Conservation (phyloP, 1,140 invertebrate species). For the Drosophila bocqueti region DNA sequence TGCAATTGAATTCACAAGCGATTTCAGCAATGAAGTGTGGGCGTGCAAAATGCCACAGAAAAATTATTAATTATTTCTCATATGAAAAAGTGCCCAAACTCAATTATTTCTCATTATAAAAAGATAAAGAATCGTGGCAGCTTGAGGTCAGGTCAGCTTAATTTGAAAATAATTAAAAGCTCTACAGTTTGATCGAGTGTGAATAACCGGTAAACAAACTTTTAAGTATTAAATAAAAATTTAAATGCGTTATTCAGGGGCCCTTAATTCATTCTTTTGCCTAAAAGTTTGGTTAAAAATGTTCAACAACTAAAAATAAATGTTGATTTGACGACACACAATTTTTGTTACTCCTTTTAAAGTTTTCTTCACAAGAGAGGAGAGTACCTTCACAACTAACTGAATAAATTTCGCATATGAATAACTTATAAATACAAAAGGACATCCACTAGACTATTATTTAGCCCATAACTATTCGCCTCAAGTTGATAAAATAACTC, state of each 20-base stretch:
- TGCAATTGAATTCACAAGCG: conserved; percentile 10
- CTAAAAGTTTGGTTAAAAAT: not conserved
- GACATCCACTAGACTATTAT: not conserved
- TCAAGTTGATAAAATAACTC: conserved; percentile 41
- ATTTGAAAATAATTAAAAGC: not conserved
- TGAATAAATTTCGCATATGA: not conserved
- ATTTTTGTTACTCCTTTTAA: not conserved
- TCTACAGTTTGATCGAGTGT: not conserved
- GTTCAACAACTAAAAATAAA: not conserved
- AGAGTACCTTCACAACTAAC: not conserved
- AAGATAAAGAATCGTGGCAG: not conserved
- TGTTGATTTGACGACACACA: too few relatives aligned
- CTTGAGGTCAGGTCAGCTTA: not conserved
- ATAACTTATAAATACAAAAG: not conserved
- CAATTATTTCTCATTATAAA: not conserved
- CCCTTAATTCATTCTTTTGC: not conserved
- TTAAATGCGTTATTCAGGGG: not conserved
- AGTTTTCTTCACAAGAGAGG: too few relatives aligned
- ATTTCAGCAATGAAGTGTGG: conserved; percentile 1
- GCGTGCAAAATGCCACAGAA: not conserved
- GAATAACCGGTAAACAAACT: not conserved
- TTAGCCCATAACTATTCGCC: conserved; percentile 29
- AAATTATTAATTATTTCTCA: not conserved
- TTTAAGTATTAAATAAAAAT: not conserved
- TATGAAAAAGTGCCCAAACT: not conserved